Percentiles rank a stretch among this genome's conserved stretches.
phyloP scores from a whole-genome alignment of 2,113 vertebrate genomes.

The Elephantulus edwardii region DNA sequence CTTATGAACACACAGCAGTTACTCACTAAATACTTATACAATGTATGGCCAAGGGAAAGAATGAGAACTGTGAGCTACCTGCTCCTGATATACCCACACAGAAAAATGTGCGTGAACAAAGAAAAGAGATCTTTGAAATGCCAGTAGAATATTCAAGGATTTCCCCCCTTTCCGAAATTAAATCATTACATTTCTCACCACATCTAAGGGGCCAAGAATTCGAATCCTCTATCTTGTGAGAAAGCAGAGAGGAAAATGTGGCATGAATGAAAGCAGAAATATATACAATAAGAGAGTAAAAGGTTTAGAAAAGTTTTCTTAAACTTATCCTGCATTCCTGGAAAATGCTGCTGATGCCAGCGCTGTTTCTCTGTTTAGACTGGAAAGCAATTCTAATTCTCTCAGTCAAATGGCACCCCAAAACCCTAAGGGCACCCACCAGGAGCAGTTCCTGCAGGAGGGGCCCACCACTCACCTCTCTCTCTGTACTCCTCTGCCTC shows the following conservation, averaged over 20 bases:
- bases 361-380: neutral
- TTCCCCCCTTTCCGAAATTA: neutral
- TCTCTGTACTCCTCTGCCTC: slow-evolving; percentile 83
- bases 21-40: neutral
- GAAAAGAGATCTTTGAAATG: neutral
- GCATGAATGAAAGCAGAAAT: fast-evolving
- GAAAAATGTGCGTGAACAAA: neutral
- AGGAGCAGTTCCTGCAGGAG: fast-evolving
- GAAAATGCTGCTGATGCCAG: neutral
- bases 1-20: neutral
- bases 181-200: neutral
- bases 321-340: neutral
- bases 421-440: neutral
- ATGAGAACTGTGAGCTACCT: neutral
- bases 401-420: neutral
- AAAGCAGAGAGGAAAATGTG: neutral
- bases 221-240: neutral
- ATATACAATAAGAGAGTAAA: neutral
- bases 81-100: neutral
- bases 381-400: neutral
- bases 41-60: neutral
- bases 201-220: neutral
- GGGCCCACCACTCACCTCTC: slow-evolving; percentile 79
- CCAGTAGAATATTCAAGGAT: neutral
- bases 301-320: neutral